Percentiles rank a stretch among this genome's conserved stretches.
Evolutionary conservation across 2,113 vertebrate species (phyloP).

Genomic region (Marcusenius ussheri): DNA sequence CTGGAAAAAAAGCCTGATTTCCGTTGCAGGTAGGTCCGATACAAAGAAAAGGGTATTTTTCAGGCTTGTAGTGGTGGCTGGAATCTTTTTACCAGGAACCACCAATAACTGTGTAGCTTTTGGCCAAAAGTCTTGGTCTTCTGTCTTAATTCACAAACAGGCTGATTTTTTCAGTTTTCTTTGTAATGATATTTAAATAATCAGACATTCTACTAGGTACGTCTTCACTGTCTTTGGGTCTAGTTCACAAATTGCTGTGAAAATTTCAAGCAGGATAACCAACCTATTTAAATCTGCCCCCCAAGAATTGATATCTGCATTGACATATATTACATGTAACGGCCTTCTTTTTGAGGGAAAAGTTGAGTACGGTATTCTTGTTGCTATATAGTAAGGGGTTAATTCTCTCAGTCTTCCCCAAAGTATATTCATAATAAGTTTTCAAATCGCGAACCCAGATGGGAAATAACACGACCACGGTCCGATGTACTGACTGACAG

Average conservation of each 20-base stretch:
- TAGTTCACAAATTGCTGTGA: not conserved
- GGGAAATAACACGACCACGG: not conserved
- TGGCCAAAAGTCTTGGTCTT: not conserved
- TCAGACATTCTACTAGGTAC: not conserved
- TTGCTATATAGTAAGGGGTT: not conserved
- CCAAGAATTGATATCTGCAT: not conserved
- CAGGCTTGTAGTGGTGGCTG: not conserved
- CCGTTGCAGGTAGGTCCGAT: not conserved
- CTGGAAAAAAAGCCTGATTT: not conserved
- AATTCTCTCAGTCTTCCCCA: not conserved
- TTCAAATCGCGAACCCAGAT: not conserved
- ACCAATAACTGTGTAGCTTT: not conserved
- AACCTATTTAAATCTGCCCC: not conserved
- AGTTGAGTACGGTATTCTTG: not conserved
- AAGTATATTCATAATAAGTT: not conserved
- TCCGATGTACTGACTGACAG: not conserved
- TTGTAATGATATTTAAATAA: not conserved
- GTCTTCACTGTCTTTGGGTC: not conserved
- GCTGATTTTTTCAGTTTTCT: not conserved
- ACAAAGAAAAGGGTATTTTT: not conserved
- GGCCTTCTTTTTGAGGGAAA: not conserved
- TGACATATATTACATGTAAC: not conserved
- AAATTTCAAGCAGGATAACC: not conserved
- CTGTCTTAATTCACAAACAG: not conserved
- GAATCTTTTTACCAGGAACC: not conserved